phyloP scores from a whole-genome alignment of 2,888 invertebrate species.

The Drosophila birchii region DNA sequence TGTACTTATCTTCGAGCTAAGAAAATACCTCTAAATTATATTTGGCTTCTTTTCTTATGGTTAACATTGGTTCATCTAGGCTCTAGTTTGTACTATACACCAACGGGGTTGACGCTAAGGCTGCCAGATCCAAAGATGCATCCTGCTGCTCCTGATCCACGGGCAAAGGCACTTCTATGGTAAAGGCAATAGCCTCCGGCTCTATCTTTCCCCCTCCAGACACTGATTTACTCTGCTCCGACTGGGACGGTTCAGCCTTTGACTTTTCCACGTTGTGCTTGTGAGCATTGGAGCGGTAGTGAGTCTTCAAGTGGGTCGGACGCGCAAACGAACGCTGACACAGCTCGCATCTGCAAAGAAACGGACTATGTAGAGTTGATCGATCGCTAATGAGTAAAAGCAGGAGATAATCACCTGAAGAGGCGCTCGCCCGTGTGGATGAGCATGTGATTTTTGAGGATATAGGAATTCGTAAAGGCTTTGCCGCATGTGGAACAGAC shows the following conservation, averaged over 20 bases:
- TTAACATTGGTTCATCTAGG: conserved; percentile 1
- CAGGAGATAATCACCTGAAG: conserved; percentile 63
- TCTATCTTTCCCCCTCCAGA: neutral
- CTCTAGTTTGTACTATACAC: conserved; percentile 39
- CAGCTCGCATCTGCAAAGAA: conserved; percentile 71
- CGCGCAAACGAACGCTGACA: conserved; percentile 83
- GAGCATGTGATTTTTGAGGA: conserved; percentile 81
- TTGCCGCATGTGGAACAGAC: conserved; percentile 75
- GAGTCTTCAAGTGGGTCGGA: conserved; percentile 82
- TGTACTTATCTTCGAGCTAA: neutral
- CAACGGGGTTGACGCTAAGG: conserved; percentile 14
- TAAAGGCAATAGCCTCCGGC: conserved; percentile 19
- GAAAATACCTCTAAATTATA: conserved; percentile 5
- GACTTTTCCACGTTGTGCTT: conserved; percentile 77
- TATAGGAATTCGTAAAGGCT: conserved; percentile 78
- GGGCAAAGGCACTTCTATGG: conserved; percentile 39
- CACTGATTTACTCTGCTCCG: conserved; percentile 1
- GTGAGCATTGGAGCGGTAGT: conserved; percentile 81
- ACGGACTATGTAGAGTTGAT: neutral
- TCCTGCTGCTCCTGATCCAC: conserved; percentile 22
- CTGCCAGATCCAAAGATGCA: conserved; percentile 18
- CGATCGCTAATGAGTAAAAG: neutral
- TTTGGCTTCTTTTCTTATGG: conserved; percentile 21
- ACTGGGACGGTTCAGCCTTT: conserved; percentile 3
- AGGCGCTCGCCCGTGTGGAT: conserved; percentile 80